Conservation (phyloP, 2,113 vertebrate genomes). For the Barnardius zonarius region DNA sequence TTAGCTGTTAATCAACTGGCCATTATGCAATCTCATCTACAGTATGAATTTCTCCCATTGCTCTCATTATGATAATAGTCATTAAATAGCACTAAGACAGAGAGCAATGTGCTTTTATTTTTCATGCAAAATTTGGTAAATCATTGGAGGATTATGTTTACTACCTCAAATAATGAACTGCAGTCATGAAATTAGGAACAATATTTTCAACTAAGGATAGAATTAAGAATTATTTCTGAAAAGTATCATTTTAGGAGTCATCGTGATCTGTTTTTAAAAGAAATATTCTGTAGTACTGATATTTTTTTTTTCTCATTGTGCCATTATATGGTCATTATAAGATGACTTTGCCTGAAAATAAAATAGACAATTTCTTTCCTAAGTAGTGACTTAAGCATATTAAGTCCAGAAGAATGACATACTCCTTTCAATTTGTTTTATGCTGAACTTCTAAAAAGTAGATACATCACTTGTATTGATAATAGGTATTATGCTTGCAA, state of each 20-base stretch:
- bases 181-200: constrained; percentile 1
- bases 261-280: background rate
- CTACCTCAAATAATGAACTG: constrained; percentile 33
- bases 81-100: constrained; percentile 18
- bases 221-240: background rate
- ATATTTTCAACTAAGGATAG: background rate
- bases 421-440: constrained; percentile 4
- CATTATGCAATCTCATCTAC: background rate
- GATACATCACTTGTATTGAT: background rate
- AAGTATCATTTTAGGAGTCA: background rate
- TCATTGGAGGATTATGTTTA: constrained; percentile 17
- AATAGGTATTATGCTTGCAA: background rate
- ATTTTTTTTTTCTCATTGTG: background rate
- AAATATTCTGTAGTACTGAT: background rate
- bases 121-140: constrained; percentile 26
- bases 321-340: background rate
- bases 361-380: background rate
- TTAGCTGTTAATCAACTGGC: constrained; percentile 40
- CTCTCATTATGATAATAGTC: constrained; percentile 49
- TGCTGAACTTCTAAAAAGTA: background rate
- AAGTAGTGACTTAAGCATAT: background rate
- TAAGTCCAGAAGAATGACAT: constrained; percentile 17
- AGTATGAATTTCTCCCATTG: constrained; percentile 28
- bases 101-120: constrained; percentile 48
- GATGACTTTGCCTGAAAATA: constrained; percentile 4